These are phyloP conservation scores for Pogonus chalceus DNA, from an alignment of 1,140 invertebrate species.

Conservation along the genomic window DNA sequence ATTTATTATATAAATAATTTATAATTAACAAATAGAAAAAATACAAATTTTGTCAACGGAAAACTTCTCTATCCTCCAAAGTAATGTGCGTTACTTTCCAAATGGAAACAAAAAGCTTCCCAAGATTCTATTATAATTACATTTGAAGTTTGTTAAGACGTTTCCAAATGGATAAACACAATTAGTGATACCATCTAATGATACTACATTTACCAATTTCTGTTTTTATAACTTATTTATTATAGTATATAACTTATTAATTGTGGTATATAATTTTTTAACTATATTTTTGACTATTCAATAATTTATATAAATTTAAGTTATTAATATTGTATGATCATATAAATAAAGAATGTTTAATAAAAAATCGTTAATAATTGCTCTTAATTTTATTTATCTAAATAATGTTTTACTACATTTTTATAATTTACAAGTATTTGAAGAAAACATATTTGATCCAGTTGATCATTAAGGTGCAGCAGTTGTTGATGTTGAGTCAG, in stretches of 20 bases:
- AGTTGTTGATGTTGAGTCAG: not conserved
- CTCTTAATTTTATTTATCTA: not conserved
- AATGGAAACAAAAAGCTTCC: not conserved
- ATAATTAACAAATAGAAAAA: no score
- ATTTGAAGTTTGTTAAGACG: not conserved
- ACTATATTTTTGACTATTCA: not conserved
- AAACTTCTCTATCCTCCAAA: not conserved
- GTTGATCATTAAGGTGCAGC: not conserved
- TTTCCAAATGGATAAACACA: not conserved
- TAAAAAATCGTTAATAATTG: no score
- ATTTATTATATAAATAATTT: no score
- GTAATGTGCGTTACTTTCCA: not conserved
- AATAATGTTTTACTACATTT: not conserved
- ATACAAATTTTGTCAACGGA: no score
- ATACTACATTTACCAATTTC: not conserved
- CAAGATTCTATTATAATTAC: not conserved
- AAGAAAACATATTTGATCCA: not conserved
- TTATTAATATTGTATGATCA: no score
- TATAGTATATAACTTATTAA: not conserved
- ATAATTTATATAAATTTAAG: not conserved
- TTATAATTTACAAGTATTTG: not conserved
- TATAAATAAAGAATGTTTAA: no score
- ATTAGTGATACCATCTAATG: not conserved
- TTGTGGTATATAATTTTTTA: not conserved
- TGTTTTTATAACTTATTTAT: not conserved